These are phyloP conservation scores for Anoncus sp. DNA, from an alignment of 2,888 invertebrate species.

Conservation along the genomic window DNA sequence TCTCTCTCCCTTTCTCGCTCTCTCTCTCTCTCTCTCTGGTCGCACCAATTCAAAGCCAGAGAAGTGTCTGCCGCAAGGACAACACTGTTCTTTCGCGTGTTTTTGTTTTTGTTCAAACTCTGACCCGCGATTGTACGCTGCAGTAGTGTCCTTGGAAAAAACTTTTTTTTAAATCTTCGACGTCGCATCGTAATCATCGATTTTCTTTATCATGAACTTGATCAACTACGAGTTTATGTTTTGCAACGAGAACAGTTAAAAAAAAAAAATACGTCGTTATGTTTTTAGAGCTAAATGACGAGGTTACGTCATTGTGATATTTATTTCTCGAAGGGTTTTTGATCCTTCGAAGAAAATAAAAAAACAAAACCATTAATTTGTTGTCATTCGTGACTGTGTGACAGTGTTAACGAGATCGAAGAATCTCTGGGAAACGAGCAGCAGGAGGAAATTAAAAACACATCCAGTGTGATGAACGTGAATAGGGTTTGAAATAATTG, in stretches of 20 bases:
- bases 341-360: background rate
- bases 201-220: background rate
- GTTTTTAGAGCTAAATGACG: background rate
- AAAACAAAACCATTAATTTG: background rate
- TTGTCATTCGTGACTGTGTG: background rate
- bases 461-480: no score
- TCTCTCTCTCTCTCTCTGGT: no score
- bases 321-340: background rate
- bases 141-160: conserved; percentile 1
- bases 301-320: background rate
- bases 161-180: background rate
- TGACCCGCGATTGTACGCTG: background rate
- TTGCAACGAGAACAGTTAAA: background rate
- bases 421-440: no score
- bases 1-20: no score
- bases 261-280: background rate
- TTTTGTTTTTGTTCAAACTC: background rate
- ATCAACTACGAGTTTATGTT: background rate
- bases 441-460: no score
- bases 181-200: background rate
- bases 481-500: no score
- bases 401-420: background rate
- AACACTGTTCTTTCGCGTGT: background rate
- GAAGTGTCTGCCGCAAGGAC: background rate
- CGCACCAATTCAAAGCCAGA: background rate